Conservation (phyloP, 2,113 vertebrate genomes). For the Alexandromys fortis region DNA sequence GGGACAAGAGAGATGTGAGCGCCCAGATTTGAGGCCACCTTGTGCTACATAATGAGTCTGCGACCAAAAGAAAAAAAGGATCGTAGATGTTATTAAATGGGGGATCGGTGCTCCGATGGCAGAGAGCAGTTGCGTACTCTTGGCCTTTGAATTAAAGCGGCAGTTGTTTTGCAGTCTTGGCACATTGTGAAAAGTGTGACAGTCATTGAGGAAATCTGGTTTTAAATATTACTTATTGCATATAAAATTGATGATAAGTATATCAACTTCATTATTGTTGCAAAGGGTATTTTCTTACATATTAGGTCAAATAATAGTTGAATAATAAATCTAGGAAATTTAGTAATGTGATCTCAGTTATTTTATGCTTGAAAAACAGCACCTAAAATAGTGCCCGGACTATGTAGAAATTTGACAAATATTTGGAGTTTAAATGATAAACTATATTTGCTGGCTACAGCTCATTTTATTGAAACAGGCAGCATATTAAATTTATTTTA, state of each 20-base stretch:
- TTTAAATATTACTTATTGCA: constrained; percentile 42
- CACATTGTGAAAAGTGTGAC: constrained; percentile 7
- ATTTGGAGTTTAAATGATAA: constrained; percentile 33
- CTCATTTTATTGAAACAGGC: constrained; percentile 46
- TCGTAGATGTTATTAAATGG: not conserved
- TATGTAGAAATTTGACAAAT: not conserved
- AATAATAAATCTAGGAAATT: constrained; percentile 42
- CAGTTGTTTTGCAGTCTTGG: constrained; percentile 10
- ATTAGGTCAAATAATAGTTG: not conserved
- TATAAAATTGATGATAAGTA: constrained; percentile 5
- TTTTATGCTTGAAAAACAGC: constrained; percentile 44
- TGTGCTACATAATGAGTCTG: not conserved
- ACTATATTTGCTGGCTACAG: not conserved
- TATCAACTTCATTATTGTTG: constrained; percentile 13
- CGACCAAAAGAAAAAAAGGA: not conserved
- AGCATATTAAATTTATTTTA: not conserved
- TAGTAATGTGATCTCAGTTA: not conserved
- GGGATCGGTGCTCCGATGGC: not conserved
- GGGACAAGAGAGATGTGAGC: not conserved
- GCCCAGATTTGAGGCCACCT: not conserved
- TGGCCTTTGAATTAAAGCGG: constrained; percentile 16
- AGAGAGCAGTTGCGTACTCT: not conserved
- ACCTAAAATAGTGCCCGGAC: not conserved
- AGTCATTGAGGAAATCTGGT: not conserved
- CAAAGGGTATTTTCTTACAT: not conserved